Conservation (phyloP, 2,113 vertebrate genomes). For the Lophotis ruficrista region DNA sequence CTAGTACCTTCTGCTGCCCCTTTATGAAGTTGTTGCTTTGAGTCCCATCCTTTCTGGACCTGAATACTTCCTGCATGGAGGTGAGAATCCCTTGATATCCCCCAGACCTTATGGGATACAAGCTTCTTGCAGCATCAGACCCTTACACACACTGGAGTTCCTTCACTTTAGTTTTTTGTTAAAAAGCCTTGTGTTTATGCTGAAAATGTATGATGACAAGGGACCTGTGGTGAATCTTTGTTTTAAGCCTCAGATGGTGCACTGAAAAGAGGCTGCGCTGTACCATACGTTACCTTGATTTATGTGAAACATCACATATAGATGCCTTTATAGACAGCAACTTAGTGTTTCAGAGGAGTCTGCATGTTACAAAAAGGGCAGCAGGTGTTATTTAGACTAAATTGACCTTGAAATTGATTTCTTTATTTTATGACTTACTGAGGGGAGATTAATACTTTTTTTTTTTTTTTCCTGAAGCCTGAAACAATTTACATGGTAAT, state of each 20-base stretch:
- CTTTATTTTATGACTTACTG: constrained; percentile 85
- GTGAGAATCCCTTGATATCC: background rate
- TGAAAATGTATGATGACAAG: background rate
- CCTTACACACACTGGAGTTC: background rate
- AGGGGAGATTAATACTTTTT: constrained; percentile 80
- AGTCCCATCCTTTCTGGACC: background rate
- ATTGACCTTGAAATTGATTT: constrained; percentile 90
- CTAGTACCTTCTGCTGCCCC: fast-evolving
- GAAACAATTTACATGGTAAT: constrained; percentile 84
- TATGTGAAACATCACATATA: background rate
- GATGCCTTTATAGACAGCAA: constrained; percentile 55
- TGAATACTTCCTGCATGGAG: fast-evolving
- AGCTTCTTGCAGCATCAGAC: background rate
- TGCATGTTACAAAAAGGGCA: constrained; percentile 70
- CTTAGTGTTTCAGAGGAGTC: constrained; percentile 51
- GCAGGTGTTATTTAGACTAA: constrained; percentile 84
- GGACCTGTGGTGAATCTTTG: background rate
- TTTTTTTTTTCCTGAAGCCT: constrained; percentile 58
- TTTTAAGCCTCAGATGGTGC: background rate
- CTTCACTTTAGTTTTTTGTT: background rate
- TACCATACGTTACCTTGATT: background rate
- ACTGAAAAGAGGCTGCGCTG: background rate
- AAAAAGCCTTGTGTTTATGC: background rate
- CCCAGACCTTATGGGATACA: fast-evolving
- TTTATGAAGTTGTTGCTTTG: background rate